Evolutionary conservation across 1,140 invertebrate genomes (phyloP).

Genomic region (Penaeus chinensis): DNA sequence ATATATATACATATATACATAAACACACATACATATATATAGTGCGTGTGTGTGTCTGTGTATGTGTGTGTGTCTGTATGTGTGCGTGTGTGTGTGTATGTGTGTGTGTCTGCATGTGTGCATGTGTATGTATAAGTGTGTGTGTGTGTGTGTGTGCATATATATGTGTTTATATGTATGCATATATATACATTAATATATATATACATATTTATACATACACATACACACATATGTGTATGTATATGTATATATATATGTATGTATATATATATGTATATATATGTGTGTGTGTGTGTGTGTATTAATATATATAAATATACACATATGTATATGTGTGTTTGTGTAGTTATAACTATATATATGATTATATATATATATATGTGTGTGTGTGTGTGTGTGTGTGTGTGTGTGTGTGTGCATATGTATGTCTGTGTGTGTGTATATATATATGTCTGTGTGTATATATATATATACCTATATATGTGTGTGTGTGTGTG

Average conservation of each 20-base stretch:
- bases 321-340: not conserved
- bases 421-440: not conserved
- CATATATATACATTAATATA: not conserved
- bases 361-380: not conserved
- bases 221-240: constrained; percentile 1
- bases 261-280: not conserved
- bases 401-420: not conserved
- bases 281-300: not conserved
- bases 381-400: not conserved
- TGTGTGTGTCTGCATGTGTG: not conserved
- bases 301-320: not conserved
- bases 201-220: constrained; percentile 16
- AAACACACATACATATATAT: constrained; percentile 3
- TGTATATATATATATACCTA: not conserved
- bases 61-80: not conserved
- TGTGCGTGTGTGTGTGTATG: not conserved
- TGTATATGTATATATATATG: not conserved
- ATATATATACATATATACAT: not conserved
- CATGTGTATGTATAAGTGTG: not conserved
- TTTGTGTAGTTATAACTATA: too few species aligned
- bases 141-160: not conserved
- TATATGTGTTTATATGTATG: not conserved
- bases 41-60: not conserved
- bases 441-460: not conserved
- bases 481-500: not conserved